phyloP scores from a whole-genome alignment of 2,888 invertebrate genomes.

The Dichetophora obliterata region DNA sequence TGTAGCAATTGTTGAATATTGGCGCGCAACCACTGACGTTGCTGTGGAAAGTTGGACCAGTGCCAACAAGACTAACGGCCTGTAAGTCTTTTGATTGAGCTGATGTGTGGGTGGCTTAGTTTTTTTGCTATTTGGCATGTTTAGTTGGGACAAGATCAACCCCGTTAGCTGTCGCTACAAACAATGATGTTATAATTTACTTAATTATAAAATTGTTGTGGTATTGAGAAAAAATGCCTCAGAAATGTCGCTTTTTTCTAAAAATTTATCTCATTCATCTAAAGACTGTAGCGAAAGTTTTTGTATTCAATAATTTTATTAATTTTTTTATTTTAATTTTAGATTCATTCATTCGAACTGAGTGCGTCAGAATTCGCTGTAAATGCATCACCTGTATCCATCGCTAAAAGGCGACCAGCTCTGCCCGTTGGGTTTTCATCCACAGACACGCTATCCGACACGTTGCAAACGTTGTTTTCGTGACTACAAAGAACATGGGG shows the following conservation, averaged over 20 bases:
- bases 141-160: not conserved
- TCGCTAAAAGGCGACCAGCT: constrained; percentile 85
- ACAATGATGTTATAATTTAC: not conserved
- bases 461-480: constrained; percentile 93
- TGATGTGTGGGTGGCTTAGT: not conserved
- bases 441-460: constrained; percentile 94
- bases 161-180: not conserved
- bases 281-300: too few species aligned
- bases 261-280: too few species aligned
- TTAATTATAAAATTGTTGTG: not conserved
- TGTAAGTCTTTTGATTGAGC: not conserved
- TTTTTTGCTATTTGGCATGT: not conserved
- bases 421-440: constrained; percentile 93
- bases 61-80: constrained; percentile 1
- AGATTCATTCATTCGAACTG: constrained; percentile 24
- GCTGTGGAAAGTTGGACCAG: constrained; percentile 6
- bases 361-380: constrained; percentile 6
- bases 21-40: constrained; percentile 19
- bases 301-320: not conserved
- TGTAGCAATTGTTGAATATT: constrained; percentile 8
- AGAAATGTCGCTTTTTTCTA: not conserved
- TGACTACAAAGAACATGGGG: constrained; percentile 92
- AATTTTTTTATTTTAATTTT: not conserved
- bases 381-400: constrained; percentile 70
- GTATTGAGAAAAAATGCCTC: not conserved